These are phyloP conservation scores for Folsomia candida DNA, from an alignment of 2,888 invertebrate species.

Conservation along the genomic window DNA sequence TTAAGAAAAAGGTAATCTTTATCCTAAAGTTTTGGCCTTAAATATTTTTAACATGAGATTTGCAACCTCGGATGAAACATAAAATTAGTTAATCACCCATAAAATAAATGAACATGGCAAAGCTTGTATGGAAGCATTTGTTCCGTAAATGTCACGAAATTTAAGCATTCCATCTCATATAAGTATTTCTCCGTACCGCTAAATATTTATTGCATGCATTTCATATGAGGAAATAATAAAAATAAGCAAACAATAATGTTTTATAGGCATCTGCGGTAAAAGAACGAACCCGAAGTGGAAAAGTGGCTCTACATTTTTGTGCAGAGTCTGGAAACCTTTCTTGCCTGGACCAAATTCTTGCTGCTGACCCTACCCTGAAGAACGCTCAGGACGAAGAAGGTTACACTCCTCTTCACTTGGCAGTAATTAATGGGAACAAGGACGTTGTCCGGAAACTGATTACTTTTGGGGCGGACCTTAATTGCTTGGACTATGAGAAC, in stretches of 20 bases:
- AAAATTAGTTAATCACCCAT: no score
- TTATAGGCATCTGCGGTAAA: slow-evolving; percentile 59
- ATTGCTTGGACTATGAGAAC: slow-evolving; percentile 86
- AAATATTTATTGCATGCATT: no score
- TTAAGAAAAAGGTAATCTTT: slow-evolving; percentile 76
- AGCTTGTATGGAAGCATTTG: no score
- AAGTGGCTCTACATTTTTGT: slow-evolving; percentile 92
- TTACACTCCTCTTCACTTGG: slow-evolving; percentile 90
- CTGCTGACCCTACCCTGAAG: slow-evolving; percentile 76
- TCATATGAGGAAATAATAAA: no score
- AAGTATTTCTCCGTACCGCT: no score
- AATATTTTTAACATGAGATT: no score
- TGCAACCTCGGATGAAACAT: no score
- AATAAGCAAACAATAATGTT: no score
- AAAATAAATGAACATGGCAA: no score
- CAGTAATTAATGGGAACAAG: slow-evolving; percentile 89
- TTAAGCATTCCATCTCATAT: no score
- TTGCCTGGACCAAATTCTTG: slow-evolving; percentile 69
- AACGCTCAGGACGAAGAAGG: slow-evolving; percentile 88
- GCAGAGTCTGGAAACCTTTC: slow-evolving; percentile 66
- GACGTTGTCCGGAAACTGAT: slow-evolving; percentile 81
- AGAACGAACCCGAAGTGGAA: slow-evolving; percentile 75
- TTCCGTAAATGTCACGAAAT: no score
- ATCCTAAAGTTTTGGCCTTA: no score
- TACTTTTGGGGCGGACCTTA: slow-evolving; percentile 83